Evolutionary conservation across 2,797 vertebrate genomes (phyloP).

Genomic region (Discoglossus pictus): DNA sequence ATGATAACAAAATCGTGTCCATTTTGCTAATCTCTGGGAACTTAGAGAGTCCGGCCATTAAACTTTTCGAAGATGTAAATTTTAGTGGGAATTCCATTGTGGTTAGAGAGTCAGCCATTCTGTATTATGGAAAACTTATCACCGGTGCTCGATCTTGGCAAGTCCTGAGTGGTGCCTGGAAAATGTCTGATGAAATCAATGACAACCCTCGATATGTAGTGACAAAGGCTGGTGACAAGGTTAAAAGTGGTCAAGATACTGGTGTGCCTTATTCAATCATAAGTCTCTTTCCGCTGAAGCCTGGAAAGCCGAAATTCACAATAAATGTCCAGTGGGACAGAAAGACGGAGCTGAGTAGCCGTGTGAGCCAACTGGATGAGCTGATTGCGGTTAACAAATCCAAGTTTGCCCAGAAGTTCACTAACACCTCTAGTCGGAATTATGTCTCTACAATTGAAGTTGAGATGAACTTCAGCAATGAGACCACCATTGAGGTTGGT

Average conservation of each 20-base stretch:
- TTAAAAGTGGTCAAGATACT: slow-evolving; percentile 48
- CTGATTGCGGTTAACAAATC: slow-evolving; percentile 60
- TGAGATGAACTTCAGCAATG: slow-evolving; percentile 62
- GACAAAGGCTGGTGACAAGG: slow-evolving; percentile 53
- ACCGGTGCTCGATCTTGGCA: slow-evolving; percentile 59
- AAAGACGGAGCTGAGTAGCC: slow-evolving; percentile 53
- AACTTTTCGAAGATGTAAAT: slow-evolving; percentile 57
- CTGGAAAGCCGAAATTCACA: slow-evolving; percentile 47
- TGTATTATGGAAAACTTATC: slow-evolving; percentile 57
- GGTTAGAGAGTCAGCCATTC: slow-evolving; percentile 62
- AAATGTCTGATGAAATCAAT: slow-evolving; percentile 55
- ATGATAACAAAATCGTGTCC: not conserved
- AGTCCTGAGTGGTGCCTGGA: slow-evolving; percentile 61
- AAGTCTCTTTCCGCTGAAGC: slow-evolving; percentile 54
- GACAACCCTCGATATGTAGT: slow-evolving; percentile 57
- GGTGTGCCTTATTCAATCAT: slow-evolving; percentile 58
- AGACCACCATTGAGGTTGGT: slow-evolving; percentile 56
- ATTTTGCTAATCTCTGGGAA: slow-evolving; percentile 30
- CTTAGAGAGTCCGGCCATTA: slow-evolving; percentile 61
- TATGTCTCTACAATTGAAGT: slow-evolving; percentile 56
- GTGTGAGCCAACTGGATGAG: slow-evolving; percentile 62
- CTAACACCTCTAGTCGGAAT: slow-evolving; percentile 55
- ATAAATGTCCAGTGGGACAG: slow-evolving; percentile 56
- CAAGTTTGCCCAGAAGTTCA: slow-evolving; percentile 49
- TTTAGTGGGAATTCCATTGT: slow-evolving; percentile 57